Base-by-base conservation (phyloP, 2,797 vertebrate species). In the Karalla daura region DNA sequence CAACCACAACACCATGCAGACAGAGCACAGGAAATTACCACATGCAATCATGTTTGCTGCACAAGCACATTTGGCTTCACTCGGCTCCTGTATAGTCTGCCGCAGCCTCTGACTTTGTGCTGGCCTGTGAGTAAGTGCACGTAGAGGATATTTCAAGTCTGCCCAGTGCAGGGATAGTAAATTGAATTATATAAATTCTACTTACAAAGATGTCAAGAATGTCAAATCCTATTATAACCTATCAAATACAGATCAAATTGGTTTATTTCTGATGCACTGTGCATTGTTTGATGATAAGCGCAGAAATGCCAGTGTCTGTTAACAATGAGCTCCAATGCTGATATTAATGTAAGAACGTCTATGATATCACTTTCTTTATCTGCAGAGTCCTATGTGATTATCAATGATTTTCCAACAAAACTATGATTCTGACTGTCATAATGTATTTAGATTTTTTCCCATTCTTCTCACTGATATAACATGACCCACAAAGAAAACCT, bases 1-100 rank as follows among this genome's bases (percentile, higher is more conserved):
- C 75, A 61, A 93, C 91, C 92, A 41, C 91, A 91, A 85, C 78
- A 68, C 78, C 72, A 72, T 82, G 78, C 88, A 87, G 85, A 88
- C 84, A 80, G 81, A 80, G 83, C 74, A 69, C 81, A 88, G 89
- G 83, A 90, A 92, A 93, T 91, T 84, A 90, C 88, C 87, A 91
- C 80, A 79, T 85, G 80, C 88, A 88, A 80, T 85, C 74, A 56
- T 76, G 83, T 88, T 90, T 89, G 86, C 78, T 85, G 64, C 83
- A 88, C 83, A 83, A 85, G 87, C 88, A 86, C 66, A 82, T 90
- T 84, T 76, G 68, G 62, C 69, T 83, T 79, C 11, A 18, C 72
- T 74, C 68, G 70, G 81, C 81, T 84, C 68, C 65, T 76, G 81
- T 73, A 63, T 67, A 76, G 85, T 81, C 78, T 78, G 78, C 70